Base-by-base conservation (phyloP, 2,797 vertebrate genomes). In the Molossus molossus region DNA sequence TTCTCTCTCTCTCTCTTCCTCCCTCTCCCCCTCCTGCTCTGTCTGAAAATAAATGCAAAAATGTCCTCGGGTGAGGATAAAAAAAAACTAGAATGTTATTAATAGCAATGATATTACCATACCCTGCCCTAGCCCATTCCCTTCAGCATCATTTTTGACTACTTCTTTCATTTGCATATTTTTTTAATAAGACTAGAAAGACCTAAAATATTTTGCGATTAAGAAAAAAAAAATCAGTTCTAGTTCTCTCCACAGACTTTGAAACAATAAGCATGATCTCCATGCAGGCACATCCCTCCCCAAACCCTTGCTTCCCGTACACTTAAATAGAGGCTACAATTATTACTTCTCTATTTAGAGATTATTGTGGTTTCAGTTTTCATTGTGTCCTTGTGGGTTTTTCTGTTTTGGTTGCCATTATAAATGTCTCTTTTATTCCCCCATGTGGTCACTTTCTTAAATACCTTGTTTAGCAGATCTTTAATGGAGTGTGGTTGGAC, bases 301-400 rank as follows among this genome's bases (percentile, higher is more conserved):
- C 80, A 93, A 94, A 88, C 40, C 53, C 55, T 76, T 83, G 82
- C 70, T 96, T 97, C 91, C 65, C 50, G 40, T 90, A 82, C 48
- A 88, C 65, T 95, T 95, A 95, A 86, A 92, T 89, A 90, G 40
- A 95, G 67, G 83, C 95, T 94, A 27, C 94, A 94, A 57, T 92
- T 93, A 95, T 94, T 97, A 98, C 97, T 98, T 98, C 97, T 98
- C 95, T 96, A 95, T 98, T 98, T 98, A 97, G 88, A 96, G 96
- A 96, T 94, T 96, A 90, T 96, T 98, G 97, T 98, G 97, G 98
- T 98, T 98, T 98, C 97, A 95, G 97, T 98, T 98, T 98, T 96
- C 98, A 97, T 97, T 96, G 91, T 95, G 75, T 95, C 95, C 95
- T 94, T 96, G 97, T 97, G 98, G 88, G 86, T 97, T 97, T 97